Evolutionary conservation across 2,113 vertebrate genomes (phyloP).

Genomic region (Oncorhynchus tshawytscha): DNA sequence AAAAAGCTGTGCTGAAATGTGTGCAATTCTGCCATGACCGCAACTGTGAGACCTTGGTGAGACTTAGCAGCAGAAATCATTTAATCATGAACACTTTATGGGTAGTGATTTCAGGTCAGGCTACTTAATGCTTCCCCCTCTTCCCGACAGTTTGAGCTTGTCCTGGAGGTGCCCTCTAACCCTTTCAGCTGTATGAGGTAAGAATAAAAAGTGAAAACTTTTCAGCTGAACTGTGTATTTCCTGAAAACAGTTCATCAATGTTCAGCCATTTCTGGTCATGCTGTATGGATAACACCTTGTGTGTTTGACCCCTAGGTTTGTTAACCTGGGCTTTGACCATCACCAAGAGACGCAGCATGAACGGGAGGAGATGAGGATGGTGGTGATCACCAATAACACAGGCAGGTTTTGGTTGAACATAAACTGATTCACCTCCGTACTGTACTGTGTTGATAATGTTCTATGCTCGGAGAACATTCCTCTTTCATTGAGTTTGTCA

Average conservation of each 20-base stretch:
- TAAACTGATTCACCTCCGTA: not conserved
- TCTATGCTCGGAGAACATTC: not conserved
- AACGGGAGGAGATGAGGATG: slow-evolving; percentile 69
- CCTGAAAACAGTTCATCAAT: no score
- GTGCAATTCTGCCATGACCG: slow-evolving; percentile 85
- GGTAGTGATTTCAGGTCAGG: no score
- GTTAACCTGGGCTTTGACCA: slow-evolving; percentile 84
- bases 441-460: not conserved
- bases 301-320: slow-evolving; percentile 69
- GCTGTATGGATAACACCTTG: not conserved
- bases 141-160: slow-evolving; percentile 69
- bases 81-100: no score
- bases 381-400: slow-evolving; percentile 83
- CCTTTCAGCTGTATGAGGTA: slow-evolving; percentile 65
- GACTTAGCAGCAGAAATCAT: slow-evolving; percentile 30
- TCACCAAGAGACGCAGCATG: slow-evolving; percentile 61
- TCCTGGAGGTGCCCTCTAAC: slow-evolving; percentile 59
- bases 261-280: not conserved
- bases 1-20: slow-evolving; percentile 80
- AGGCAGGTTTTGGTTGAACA: slow-evolving; percentile 68
- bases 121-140: not conserved
- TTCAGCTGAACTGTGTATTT: no score
- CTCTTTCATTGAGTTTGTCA: slow-evolving; percentile 24
- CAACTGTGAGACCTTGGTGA: slow-evolving; percentile 82
- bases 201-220: slow-evolving; percentile 9